Evolutionary conservation across 2,888 invertebrate species (phyloP).

Genomic region (Drosophila colorata): DNA sequence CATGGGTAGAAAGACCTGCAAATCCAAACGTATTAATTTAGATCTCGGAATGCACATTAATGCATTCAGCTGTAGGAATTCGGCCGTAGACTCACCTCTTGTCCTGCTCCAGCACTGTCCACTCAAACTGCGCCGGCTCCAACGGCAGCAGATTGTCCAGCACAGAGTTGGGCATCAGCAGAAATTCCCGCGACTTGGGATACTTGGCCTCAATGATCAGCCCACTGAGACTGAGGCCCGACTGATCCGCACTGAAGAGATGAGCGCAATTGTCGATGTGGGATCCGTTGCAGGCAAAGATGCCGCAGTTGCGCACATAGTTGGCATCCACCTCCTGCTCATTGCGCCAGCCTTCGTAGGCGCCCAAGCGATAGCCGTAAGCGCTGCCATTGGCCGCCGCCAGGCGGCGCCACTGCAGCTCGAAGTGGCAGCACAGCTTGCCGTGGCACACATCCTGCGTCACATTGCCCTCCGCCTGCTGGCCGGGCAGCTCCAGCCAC

Average conservation of each 20-base stretch:
- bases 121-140: conserved; percentile 69
- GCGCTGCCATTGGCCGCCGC: neutral
- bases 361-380: conserved; percentile 85
- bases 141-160: conserved; percentile 71
- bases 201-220: conserved; percentile 67
- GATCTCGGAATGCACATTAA: neutral
- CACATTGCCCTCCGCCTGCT: neutral
- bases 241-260: conserved; percentile 30
- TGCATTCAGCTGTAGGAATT: neutral
- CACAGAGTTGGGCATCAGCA: conserved; percentile 78
- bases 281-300: conserved; percentile 85
- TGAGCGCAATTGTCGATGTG: conserved; percentile 73
- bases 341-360: conserved; percentile 85
- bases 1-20: too few relatives aligned
- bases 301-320: conserved; percentile 85
- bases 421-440: conserved; percentile 77
- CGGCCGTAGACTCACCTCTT: conserved; percentile 20
- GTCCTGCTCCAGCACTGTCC: conserved; percentile 45
- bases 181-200: conserved; percentile 53
- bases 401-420: conserved; percentile 51
- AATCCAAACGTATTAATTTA: neutral
- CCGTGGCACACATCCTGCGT: conserved; percentile 44
- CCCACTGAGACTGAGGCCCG: conserved; percentile 57
- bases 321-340: conserved; percentile 82
- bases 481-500: conserved; percentile 21